phyloP scores from a whole-genome alignment of 2,113 vertebrate species.

The Piaya cayana region DNA sequence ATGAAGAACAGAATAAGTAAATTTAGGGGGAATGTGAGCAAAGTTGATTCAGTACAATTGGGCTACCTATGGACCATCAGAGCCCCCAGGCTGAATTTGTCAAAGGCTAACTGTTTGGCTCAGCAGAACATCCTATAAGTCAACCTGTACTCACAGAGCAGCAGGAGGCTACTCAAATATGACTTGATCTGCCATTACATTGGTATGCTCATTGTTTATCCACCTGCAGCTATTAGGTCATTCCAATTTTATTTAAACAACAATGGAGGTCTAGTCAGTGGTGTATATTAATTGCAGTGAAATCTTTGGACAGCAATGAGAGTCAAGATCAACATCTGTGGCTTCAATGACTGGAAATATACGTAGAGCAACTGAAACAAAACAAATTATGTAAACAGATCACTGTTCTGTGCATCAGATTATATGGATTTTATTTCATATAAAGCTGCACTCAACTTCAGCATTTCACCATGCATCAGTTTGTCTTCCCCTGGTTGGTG shows the following conservation, averaged over 20 bases:
- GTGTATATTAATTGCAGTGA: background rate
- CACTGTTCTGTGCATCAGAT: background rate
- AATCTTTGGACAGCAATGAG: background rate
- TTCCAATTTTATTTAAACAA: background rate
- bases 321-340: background rate
- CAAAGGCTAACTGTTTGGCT: background rate
- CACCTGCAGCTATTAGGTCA: background rate
- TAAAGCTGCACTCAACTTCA: background rate
- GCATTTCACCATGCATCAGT: background rate
- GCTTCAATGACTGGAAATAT: background rate
- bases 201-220: background rate
- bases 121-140: background rate
- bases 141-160: background rate
- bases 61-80: background rate
- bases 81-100: background rate
- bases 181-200: background rate
- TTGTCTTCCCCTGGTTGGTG: background rate
- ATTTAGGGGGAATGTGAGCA: fast-evolving
- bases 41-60: background rate
- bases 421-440: background rate
- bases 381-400: background rate
- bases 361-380: background rate
- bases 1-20: background rate
- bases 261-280: background rate
- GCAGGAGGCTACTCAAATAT: background rate